These are phyloP conservation scores for Lasioglossum leucozonium DNA, from an alignment of 2,888 invertebrate species.

Conservation along the genomic window DNA sequence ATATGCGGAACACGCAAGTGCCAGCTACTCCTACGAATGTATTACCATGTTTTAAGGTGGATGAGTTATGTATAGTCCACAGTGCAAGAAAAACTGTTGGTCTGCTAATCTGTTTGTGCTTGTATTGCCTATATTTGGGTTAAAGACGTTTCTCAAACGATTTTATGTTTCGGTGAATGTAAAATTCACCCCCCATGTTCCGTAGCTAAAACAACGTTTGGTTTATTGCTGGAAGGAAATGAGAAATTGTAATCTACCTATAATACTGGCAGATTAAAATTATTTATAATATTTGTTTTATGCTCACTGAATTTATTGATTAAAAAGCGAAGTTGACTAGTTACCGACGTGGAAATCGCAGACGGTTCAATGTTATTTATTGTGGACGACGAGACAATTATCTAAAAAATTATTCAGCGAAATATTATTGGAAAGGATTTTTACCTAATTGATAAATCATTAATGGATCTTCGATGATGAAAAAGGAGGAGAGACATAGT, in stretches of 20 bases:
- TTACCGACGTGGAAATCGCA: background rate
- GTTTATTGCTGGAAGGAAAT: background rate
- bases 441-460: background rate
- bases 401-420: background rate
- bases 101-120: background rate
- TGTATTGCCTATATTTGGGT: background rate
- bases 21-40: slow-evolving; percentile 62
- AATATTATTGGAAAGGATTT: background rate
- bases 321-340: background rate
- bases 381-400: background rate
- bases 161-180: background rate
- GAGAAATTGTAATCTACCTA: background rate
- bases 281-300: background rate
- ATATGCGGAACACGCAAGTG: slow-evolving; percentile 47
- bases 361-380: background rate
- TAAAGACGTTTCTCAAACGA: background rate
- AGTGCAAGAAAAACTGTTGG: background rate
- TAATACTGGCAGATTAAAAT: background rate
- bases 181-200: background rate
- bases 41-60: slow-evolving; percentile 59
- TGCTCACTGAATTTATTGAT: background rate
- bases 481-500: background rate
- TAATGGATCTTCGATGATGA: background rate
- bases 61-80: slow-evolving; percentile 16
- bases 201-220: background rate